These are phyloP conservation scores for Aldrovandia affinis DNA, from an alignment of 2,797 vertebrate species.

Conservation along the genomic window DNA sequence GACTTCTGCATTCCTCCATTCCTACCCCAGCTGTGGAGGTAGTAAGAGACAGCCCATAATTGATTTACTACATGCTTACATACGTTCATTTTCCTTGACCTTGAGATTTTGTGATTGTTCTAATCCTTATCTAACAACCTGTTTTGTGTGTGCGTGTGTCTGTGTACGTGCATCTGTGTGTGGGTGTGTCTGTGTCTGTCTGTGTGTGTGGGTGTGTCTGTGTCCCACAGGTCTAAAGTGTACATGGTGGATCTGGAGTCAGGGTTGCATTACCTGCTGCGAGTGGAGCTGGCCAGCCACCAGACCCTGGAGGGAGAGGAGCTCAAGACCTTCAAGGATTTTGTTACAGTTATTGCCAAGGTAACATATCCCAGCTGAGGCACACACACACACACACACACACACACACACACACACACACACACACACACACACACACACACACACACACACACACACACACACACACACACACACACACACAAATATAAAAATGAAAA, in stretches of 20 bases:
- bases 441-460: neutral
- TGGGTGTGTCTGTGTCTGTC: conserved; percentile 11
- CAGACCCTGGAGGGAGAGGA: conserved; percentile 81
- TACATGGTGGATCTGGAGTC: conserved; percentile 92
- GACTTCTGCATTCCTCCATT: neutral
- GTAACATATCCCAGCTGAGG: conserved; percentile 58
- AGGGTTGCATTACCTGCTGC: conserved; percentile 86
- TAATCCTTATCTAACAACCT: neutral
- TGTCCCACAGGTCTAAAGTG: conserved; percentile 75
- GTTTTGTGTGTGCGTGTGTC: conserved; percentile 4
- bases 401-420: conserved; percentile 6
- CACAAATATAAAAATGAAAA: neutral
- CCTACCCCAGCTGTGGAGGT: no score
- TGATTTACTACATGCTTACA: no score
- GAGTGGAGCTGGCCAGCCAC: conserved; percentile 88
- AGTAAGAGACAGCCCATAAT: no score
- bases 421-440: neutral
- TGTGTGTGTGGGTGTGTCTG: neutral
- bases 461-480: no score
- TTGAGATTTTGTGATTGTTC: neutral
- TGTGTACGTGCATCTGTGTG: conserved; percentile 8
- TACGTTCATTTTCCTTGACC: neutral
- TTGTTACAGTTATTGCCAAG: conserved; percentile 86
- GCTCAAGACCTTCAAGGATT: conserved; percentile 86
- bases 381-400: neutral